Conservation (phyloP, 2,888 invertebrate species). For the Oxyscelio sp. region DNA sequence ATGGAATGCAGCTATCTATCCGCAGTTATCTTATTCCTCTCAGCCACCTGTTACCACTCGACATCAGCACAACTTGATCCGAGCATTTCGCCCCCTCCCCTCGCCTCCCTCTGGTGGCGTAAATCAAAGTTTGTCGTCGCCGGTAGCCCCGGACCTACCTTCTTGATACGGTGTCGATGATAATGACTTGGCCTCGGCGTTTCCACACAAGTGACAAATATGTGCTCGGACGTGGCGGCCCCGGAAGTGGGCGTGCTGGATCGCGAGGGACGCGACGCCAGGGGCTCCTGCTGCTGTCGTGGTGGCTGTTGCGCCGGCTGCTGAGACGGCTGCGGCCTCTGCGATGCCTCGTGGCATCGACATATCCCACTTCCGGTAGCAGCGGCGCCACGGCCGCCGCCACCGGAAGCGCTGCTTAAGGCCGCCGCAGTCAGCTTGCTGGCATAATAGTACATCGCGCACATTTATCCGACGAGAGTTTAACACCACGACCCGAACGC, state of each 20-base stretch:
- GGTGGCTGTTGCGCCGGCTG: constrained; percentile 77
- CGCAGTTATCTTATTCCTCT: not conserved
- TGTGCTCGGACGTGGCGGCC: constrained; percentile 82
- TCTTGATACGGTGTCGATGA: constrained; percentile 86
- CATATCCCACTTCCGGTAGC: constrained; percentile 89
- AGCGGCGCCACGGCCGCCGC: constrained; percentile 85
- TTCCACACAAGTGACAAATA: constrained; percentile 83
- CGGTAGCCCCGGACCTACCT: constrained; percentile 79
- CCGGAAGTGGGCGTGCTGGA: constrained; percentile 70
- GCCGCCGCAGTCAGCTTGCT: constrained; percentile 91
- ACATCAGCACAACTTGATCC: not conserved
- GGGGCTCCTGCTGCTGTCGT: constrained; percentile 75
- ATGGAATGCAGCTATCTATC: too few species aligned
- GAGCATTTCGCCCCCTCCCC: not conserved
- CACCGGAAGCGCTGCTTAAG: constrained; percentile 90
- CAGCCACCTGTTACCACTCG: not conserved
- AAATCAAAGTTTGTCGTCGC: not conserved
- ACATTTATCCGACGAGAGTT: constrained; percentile 88
- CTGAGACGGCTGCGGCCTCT: constrained; percentile 76
- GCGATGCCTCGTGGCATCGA: constrained; percentile 84
- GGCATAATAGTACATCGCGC: constrained; percentile 92
- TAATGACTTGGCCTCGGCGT: constrained; percentile 84
- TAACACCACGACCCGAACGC: constrained; percentile 87
- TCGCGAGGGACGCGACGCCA: constrained; percentile 65
- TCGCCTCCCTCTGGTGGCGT: not conserved